phyloP scores from a whole-genome alignment of 2,888 invertebrate species.

The Gordius sp. region DNA sequence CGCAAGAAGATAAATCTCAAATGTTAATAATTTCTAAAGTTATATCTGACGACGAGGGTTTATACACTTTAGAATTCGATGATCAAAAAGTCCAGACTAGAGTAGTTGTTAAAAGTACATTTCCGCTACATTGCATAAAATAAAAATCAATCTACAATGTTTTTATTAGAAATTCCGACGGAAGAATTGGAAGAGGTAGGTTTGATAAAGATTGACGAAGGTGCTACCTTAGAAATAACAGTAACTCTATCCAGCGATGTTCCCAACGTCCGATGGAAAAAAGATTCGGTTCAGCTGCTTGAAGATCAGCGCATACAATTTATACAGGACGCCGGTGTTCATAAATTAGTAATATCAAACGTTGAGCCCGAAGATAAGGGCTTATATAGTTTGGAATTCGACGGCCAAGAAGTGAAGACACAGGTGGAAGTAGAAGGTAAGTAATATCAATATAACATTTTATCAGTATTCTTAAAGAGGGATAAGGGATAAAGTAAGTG shows the following conservation, averaged over 20 bases:
- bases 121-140: no score
- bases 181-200: no score
- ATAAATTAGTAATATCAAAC: neutral
- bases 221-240: neutral
- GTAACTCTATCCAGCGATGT: neutral
- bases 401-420: neutral
- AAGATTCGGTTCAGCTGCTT: neutral
- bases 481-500: no score
- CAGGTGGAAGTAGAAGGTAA: neutral
- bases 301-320: neutral
- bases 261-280: neutral
- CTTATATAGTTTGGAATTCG: neutral
- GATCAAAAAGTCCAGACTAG: neutral
- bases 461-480: no score
- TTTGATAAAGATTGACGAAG: slow-evolving; percentile 2
- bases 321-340: neutral
- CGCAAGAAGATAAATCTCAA: neutral
- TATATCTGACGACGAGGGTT: neutral
- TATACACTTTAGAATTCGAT: neutral
- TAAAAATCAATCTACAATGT: no score
- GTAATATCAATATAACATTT: no score
- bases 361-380: neutral
- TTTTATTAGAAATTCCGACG: no score
- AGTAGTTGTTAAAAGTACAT: neutral
- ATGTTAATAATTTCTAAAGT: neutral